Conservation (phyloP, 2,113 vertebrate genomes). For the Embiotoca jacksoni region DNA sequence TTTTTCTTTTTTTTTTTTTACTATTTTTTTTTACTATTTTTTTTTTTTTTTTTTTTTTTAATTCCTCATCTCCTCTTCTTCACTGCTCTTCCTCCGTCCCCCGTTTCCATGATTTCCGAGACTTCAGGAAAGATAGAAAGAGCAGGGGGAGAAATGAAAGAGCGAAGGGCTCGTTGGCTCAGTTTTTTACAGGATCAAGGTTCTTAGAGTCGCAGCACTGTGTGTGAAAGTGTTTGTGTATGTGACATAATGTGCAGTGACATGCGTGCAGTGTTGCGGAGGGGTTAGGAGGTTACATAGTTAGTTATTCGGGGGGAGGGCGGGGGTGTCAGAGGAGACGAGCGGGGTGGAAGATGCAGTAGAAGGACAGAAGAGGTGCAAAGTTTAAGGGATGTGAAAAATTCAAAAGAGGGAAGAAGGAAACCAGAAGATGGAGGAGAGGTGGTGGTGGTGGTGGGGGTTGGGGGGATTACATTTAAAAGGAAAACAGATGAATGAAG, state of each 20-base stretch:
- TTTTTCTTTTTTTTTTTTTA: neutral
- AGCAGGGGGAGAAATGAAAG: slow-evolving; percentile 29
- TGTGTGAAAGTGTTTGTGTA: slow-evolving; percentile 41
- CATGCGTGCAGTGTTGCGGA: slow-evolving; percentile 58
- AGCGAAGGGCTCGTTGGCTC: slow-evolving; percentile 41
- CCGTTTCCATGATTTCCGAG: slow-evolving; percentile 2
- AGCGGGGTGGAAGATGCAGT: no score
- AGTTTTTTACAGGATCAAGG: slow-evolving; percentile 59
- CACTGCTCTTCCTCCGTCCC: neutral
- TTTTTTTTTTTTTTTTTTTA: no score
- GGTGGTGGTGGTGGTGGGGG: no score
- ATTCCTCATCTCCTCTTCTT: neutral
- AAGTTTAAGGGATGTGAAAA: no score
- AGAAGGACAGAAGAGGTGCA: no score
- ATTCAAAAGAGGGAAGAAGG: no score
- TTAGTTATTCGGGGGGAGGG: slow-evolving; percentile 34
- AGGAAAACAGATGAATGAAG: no score
- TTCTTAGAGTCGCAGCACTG: slow-evolving; percentile 62
- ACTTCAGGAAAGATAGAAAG: neutral
- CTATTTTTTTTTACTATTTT: no score
- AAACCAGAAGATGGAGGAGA: no score
- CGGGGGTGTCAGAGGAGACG: neutral
- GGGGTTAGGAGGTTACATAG: slow-evolving; percentile 61
- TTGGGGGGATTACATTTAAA: no score
- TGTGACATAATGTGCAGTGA: slow-evolving; percentile 64